Evolutionary conservation across 2,797 vertebrate species (phyloP).

Genomic region (Nyctibius grandis): DNA sequence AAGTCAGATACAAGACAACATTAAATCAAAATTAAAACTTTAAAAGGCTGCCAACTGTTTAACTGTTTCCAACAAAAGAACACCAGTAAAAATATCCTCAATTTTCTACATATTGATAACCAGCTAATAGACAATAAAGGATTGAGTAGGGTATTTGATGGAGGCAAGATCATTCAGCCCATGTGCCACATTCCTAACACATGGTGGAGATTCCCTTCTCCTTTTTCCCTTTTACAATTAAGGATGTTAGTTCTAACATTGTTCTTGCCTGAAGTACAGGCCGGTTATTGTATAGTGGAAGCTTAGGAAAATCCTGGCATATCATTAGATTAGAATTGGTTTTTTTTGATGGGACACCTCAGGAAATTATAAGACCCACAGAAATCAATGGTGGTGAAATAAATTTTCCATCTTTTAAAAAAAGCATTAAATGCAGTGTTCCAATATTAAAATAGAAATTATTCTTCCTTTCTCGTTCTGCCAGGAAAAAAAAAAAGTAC

Average conservation of each 20-base stretch:
- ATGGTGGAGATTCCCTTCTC: not conserved
- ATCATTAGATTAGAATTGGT: not conserved
- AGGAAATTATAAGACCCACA: not conserved
- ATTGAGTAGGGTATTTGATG: not conserved
- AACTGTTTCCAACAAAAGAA: not conserved
- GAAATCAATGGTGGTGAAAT: not conserved
- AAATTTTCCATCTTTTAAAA: not conserved
- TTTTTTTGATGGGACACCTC: not conserved
- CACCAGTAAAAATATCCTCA: not conserved
- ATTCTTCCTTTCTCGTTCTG: not conserved
- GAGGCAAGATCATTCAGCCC: not conserved
- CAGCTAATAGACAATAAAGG: not conserved
- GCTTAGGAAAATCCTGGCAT: not conserved
- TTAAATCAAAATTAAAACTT: slow-evolving; percentile 51
- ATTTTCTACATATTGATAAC: not conserved
- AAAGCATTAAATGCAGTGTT: not conserved
- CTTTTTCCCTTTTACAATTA: not conserved
- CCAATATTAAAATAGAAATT: not conserved
- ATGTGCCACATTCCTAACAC: not conserved
- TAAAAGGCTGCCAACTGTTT: slow-evolving; percentile 1
- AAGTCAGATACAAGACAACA: slow-evolving; percentile 36
- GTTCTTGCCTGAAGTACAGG: not conserved
- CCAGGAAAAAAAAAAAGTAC: not conserved
- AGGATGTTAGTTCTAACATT: not conserved
- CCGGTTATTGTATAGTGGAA: not conserved